Evolutionary conservation across 2,797 vertebrate species (phyloP), one percentile per base, ranked within the genome.

Genomic region (Tragopan temminckii): DNA sequence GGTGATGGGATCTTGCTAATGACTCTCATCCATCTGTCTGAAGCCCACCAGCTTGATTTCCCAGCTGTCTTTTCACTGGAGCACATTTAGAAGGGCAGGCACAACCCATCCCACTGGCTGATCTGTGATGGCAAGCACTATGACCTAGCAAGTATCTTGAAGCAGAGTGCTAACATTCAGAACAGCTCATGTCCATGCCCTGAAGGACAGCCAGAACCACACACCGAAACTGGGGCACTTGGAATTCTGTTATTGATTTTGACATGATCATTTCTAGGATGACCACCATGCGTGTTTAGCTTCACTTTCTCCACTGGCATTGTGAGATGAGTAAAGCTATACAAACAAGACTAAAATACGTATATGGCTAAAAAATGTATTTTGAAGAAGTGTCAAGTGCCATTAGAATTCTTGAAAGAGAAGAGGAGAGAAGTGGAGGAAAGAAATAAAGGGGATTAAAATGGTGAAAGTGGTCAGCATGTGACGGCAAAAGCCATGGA

Each of bases 131-230:
- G 33, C 36, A 77, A 68, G 68, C 80, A 19, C 52, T 40, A 12
- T 17, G 25, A 45, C 2, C 0, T 5, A 2, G 0, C n/a, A 33
- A 85, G 24, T 10, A 11, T 15, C 36, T 29, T 24, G 17, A 5
- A 85, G 48, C 7, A 75, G 52, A 43, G 35, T 24, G 35, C 2
- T 62, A 27, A 40, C 25, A 27, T 18, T 40, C 36, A 38, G 25
- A 62, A 29, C 36, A 38, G 36, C 15, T 40, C 0, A 11, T 57
- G 24, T 16, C 79, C 31, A 9, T 33, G 33, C 4, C 36, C 33
- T 57, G 68, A 18, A 55, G 57, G 19, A 62, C 8, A 80, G 29
- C 31, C 61, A 91, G 64, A 67, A 35, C 12, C 18, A 35, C 0
- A 4, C 9, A 17, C 52, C n/a, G 40, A 80, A 21, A 36, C 35